These are phyloP conservation scores for Rhyacophila evoluta DNA, from an alignment of 2,888 invertebrate species.

Conservation along the genomic window DNA sequence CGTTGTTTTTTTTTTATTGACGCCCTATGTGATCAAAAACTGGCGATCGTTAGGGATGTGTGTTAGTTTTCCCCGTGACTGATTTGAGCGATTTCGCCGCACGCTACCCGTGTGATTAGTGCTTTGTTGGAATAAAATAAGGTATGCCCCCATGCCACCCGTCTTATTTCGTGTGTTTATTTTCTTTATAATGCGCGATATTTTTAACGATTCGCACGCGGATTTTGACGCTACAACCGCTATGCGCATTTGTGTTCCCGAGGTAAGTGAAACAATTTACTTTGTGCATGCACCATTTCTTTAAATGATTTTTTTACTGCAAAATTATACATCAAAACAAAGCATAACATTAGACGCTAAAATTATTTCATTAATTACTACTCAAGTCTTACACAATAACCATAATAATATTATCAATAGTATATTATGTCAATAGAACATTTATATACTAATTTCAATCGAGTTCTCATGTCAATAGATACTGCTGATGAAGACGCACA, in stretches of 20 bases:
- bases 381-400: no score
- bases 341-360: no score
- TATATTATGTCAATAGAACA: no score
- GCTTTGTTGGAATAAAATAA: constrained; percentile 19
- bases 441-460: no score
- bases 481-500: no score
- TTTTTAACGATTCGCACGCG: constrained; percentile 20
- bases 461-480: no score
- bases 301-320: not conserved
- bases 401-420: no score
- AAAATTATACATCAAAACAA: no score
- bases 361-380: no score
- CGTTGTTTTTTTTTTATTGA: constrained; percentile 11
- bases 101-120: constrained; percentile 12
- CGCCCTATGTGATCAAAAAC: constrained; percentile 24
- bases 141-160: constrained; percentile 23
- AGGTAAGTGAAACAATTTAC: constrained; percentile 36
- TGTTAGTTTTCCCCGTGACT: constrained; percentile 22
- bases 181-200: constrained; percentile 34
- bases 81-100: constrained; percentile 12
- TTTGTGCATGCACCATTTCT: not conserved
- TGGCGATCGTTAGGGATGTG: constrained; percentile 22
- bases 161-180: constrained; percentile 31
- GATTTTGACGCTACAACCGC: constrained; percentile 7
- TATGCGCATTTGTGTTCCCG: constrained; percentile 34